A percentile compares a stretch with the other conserved stretches of the same genome.
Evolutionary conservation across 1,140 invertebrate species (phyloP).

Genomic region (Atta cephalotes): DNA sequence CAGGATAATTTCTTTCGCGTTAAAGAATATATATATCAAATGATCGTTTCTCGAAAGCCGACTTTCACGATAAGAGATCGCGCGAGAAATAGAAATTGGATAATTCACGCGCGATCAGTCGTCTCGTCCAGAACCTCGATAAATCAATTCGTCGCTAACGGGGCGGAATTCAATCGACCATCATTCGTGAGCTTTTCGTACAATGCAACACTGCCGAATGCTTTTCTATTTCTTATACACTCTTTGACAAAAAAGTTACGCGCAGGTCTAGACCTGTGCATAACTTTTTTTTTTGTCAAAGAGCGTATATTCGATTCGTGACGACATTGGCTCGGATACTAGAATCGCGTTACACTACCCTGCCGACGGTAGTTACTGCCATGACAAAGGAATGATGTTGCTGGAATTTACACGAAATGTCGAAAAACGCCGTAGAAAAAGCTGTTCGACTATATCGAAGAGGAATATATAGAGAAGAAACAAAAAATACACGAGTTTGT

Average conservation of each 20-base stretch:
- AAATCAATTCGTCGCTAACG: neutral
- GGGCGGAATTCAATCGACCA: conserved; percentile 11
- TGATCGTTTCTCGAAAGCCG: conserved; percentile 38
- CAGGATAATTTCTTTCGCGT: conserved; percentile 16
- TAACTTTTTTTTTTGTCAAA: no score
- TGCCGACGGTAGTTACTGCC: conserved; percentile 10
- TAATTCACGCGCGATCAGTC: neutral
- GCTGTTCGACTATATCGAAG: conserved; percentile 17
- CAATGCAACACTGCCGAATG: neutral
- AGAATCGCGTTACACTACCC: conserved; percentile 21
- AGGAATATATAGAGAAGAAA: conserved; percentile 12
- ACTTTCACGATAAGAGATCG: conserved; percentile 36
- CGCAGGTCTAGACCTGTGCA: no score
- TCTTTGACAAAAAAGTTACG: no score
- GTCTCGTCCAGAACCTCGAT: neutral
- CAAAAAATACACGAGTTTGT: conserved; percentile 42
- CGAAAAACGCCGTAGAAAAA: conserved; percentile 47
- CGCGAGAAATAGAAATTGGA: conserved; percentile 27
- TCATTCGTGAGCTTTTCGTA: conserved; percentile 17
- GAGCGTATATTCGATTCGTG: conserved; percentile 40
- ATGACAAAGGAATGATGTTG: conserved; percentile 58
- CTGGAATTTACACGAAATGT: conserved; percentile 42
- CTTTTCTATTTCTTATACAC: conserved; percentile 28
- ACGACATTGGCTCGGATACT: conserved; percentile 48
- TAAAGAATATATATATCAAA: neutral